Base-by-base conservation (phyloP, 1,140 invertebrate genomes). In the Drosophila ficusphila region DNA sequence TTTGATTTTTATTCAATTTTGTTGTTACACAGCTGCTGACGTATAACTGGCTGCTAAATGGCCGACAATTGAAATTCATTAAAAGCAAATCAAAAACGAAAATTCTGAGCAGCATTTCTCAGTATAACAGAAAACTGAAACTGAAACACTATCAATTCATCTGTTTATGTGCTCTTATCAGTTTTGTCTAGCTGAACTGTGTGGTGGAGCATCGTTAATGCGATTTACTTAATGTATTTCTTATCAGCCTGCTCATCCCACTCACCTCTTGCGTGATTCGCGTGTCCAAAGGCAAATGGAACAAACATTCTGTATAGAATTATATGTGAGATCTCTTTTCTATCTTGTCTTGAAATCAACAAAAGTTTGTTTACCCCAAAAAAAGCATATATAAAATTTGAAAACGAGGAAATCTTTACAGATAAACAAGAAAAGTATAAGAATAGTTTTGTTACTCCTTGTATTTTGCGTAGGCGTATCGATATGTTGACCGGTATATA, bases 31-130 rank as follows among this genome's bases (percentile, higher is more conserved):
- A 64, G 62, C 33, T 49, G 42, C 62, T 67, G 64, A 67, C 62
- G 58, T 67, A 41, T 58, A 27, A 23, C 38, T 65, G 42, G 16
- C 53, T 70, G 67, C 68, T 72, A 72, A 72, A 60, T 72, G 68
- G 53, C 11, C 21, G 31, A 47, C 68, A 72, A 72, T 72, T 72
- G 68, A 72, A 72, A 72, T 72, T 60, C 65, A 72, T 72, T 72
- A 71, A 72, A 60, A 60, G 27, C 67, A 62, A 49, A 58, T 49
- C 44, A 62, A 54, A 34, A 42, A 25, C 49, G 53, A 54, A 42
- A 62, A 39, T 57, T 57, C 41, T 47, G 18, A 31, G 27, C 29
- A 29, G 23, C 41, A 23, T n/a, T 51, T 49, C 41, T 38, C 19
- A 4, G 23, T 29, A 29, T 4, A 12, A 31, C n/a, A n/a, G n/a